Evolutionary conservation across 2,888 invertebrate genomes (phyloP).

Genomic region (Nemurella pictetii): DNA sequence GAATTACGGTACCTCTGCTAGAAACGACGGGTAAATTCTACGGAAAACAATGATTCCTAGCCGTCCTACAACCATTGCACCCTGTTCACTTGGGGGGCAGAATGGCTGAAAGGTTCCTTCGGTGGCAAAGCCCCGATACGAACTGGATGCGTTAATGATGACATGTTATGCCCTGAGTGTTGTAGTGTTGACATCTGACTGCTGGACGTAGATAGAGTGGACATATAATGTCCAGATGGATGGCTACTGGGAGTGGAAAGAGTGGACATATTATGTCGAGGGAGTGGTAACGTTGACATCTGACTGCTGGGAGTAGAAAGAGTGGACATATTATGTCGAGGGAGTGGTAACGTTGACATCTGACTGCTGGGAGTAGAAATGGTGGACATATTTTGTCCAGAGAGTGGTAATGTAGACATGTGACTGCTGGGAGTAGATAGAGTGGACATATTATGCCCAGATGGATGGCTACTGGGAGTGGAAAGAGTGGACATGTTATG

Average conservation of each 20-base stretch:
- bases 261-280: not conserved
- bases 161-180: not conserved
- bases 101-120: not conserved
- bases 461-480: not conserved
- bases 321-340: not conserved
- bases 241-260: not conserved
- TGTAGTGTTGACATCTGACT: not conserved
- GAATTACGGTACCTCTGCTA: too few species aligned
- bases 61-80: conserved; percentile 35
- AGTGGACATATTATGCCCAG: too few species aligned
- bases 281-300: not conserved
- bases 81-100: conserved; percentile 33
- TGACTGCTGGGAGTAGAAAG: not conserved
- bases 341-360: too few species aligned
- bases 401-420: not conserved
- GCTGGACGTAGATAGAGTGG: not conserved
- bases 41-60: not conserved
- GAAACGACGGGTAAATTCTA: too few species aligned
- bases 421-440: not conserved
- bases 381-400: not conserved
- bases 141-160: not conserved
- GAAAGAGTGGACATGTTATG: not conserved
- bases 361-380: not conserved
- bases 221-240: not conserved
- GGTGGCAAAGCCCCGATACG: not conserved